Base-by-base conservation (phyloP, 2,888 invertebrate genomes). In the Hololepta plana region DNA sequence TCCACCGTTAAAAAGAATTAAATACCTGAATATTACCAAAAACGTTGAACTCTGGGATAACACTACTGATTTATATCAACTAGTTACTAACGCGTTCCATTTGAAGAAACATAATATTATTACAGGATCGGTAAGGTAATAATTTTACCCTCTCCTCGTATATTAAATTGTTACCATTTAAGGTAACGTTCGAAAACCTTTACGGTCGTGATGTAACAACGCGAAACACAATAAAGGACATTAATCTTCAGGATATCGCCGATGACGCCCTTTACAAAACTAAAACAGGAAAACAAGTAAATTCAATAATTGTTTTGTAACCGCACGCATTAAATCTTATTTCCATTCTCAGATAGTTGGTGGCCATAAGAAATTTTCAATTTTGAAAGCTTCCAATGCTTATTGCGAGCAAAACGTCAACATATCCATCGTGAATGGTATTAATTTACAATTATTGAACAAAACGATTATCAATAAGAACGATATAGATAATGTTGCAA, bases 211-310 rank as follows among this genome's bases (percentile, higher is more conserved):
- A 40, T 26, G 35, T 49, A 8, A 31, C 33, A 15, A 33, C 36
- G 3, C 25, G 30, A 6, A 36, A 38, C 20, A 31, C 32, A 13
- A 40, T 53, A 20, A 53, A 52, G 32, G 36, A 37, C 20, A 28
- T 53, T 11, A 36, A 48, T 35, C 32, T 53, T 4, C 29, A 36
- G 15, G 38, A 43, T 26, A 39, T 53, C 26, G 31, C 46, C 5
- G 34, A 47, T 7, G 53, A 53, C 34, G 46, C 48, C 11, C 33
- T 53, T 28, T 27, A 48, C 10, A 37, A 32, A 27, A 39, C 42
- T 15, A 36, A 32, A 13, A 29, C 36, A 15, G 37, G n/a, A n/a
- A n/a, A 42, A 26, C 51, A 51, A 40, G 49, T 50, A 35, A 34
- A 13, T 29, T 6, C 14, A n/a, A n/a, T 23, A 28, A 14, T 7